Evolutionary conservation across 2,888 invertebrate genomes (phyloP).

Genomic region (Calephelis perditalis): DNA sequence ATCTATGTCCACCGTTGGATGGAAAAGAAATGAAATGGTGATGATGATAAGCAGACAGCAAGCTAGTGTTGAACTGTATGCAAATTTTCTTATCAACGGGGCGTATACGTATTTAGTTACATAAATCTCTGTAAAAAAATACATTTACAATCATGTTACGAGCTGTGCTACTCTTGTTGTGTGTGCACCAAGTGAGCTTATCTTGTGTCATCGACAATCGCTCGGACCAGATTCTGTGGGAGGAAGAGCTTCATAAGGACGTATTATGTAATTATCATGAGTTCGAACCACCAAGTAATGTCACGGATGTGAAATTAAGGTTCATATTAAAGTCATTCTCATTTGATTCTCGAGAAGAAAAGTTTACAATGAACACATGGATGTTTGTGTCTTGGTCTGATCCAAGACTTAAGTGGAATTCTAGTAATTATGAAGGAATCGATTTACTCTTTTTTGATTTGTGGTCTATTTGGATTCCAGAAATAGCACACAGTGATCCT

Average conservation of each 20-base stretch:
- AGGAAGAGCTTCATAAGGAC: neutral
- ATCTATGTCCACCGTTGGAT: too few species aligned
- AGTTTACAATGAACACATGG: conserved; percentile 33
- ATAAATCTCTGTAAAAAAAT: neutral
- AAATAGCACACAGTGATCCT: conserved; percentile 31
- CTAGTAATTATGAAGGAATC: conserved; percentile 31
- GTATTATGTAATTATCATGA: neutral
- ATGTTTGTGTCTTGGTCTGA: conserved; percentile 33
- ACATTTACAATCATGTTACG: neutral
- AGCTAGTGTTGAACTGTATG: too few species aligned
- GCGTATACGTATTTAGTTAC: neutral
- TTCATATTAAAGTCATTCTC: conserved; percentile 38
- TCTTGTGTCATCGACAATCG: neutral
- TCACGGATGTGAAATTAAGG: conserved; percentile 25
- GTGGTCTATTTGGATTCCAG: conserved; percentile 32
- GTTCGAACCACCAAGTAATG: neutral
- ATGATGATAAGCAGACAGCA: too few species aligned
- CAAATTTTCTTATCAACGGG: neutral
- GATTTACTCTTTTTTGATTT: conserved; percentile 16
- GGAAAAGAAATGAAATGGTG: too few species aligned
- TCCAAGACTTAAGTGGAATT: conserved; percentile 33
- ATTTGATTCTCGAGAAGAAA: conserved; percentile 34
- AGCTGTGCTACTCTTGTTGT: neutral
- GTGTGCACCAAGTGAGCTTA: neutral
- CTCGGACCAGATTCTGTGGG: neutral